phyloP scores from a whole-genome alignment of 2,113 vertebrate species.

The Semicossyphus pulcher region DNA sequence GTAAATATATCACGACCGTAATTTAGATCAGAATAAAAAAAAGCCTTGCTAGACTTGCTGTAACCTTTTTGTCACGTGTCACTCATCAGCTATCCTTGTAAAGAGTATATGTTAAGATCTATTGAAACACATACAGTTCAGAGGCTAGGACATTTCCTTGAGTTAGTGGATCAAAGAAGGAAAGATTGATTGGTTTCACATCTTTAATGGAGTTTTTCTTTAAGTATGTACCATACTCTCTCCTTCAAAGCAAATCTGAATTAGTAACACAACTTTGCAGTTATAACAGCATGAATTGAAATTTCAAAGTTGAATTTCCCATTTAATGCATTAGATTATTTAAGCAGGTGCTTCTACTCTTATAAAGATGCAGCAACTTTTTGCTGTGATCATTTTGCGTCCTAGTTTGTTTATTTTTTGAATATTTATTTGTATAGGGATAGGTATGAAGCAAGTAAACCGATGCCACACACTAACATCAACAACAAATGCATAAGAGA shows the following conservation, averaged over 20 bases:
- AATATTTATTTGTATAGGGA: no score
- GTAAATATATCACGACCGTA: no score
- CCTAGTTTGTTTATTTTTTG: no score
- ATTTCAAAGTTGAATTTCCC: neutral
- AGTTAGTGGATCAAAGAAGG: neutral
- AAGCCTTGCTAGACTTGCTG: neutral
- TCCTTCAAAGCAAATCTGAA: constrained; percentile 20
- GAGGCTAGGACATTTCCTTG: neutral
- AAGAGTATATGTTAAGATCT: neutral
- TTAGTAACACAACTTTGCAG: neutral
- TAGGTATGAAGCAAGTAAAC: no score
- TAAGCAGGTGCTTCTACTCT: neutral
- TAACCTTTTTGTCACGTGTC: neutral
- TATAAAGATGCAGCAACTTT: neutral
- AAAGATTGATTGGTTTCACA: neutral
- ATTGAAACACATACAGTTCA: neutral
- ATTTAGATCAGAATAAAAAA: neutral
- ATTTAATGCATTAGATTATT: neutral
- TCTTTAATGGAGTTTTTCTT: neutral
- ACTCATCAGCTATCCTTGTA: neutral
- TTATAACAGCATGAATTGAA: neutral
- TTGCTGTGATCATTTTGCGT: no score
- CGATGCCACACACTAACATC: no score
- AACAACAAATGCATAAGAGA: no score
- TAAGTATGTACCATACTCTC: neutral